Evolutionary conservation across 2,888 invertebrate species (phyloP).

Genomic region (Polia nebulosa): DNA sequence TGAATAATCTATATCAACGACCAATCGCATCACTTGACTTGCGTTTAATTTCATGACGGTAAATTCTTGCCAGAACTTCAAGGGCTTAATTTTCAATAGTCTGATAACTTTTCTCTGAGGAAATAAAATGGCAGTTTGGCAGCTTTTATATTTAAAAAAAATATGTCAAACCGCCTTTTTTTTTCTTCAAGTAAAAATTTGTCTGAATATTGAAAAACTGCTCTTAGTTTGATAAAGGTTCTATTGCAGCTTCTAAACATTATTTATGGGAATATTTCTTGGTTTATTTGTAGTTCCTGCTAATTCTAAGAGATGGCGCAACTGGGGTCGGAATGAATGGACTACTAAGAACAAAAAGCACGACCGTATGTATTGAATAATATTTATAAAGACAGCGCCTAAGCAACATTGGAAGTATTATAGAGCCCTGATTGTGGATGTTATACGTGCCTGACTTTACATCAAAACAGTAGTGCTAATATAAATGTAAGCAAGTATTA

Average conservation of each 20-base stretch:
- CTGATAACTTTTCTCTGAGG: too few relatives aligned
- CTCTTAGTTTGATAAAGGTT: constrained; percentile 11
- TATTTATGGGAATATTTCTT: constrained; percentile 33
- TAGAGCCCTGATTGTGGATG: background rate
- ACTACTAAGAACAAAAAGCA: constrained; percentile 40
- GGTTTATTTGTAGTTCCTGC: constrained; percentile 51
- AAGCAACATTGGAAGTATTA: too few relatives aligned
- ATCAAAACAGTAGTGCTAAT: constrained; percentile 5
- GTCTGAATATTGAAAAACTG: too few relatives aligned
- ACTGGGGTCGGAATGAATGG: constrained; percentile 20
- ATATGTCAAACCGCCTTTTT: too few relatives aligned
- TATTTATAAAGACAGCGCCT: background rate
- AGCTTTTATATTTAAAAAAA: too few relatives aligned
- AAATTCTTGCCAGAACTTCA: too few relatives aligned
- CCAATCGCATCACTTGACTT: too few relatives aligned
- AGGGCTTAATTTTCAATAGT: too few relatives aligned
- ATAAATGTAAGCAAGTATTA: background rate
- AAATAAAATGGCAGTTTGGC: too few relatives aligned
- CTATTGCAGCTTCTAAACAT: background rate
- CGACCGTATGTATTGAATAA: constrained; percentile 39
- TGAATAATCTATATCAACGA: too few relatives aligned
- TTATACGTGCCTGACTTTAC: constrained; percentile 12
- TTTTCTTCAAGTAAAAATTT: too few relatives aligned
- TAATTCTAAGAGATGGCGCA: constrained; percentile 41
- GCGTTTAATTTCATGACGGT: too few relatives aligned